A percentile compares a stretch with the other conserved stretches of the same genome.
Evolutionary conservation across 2,888 invertebrate species (phyloP).

Genomic region (Dolomedes plantarius): DNA sequence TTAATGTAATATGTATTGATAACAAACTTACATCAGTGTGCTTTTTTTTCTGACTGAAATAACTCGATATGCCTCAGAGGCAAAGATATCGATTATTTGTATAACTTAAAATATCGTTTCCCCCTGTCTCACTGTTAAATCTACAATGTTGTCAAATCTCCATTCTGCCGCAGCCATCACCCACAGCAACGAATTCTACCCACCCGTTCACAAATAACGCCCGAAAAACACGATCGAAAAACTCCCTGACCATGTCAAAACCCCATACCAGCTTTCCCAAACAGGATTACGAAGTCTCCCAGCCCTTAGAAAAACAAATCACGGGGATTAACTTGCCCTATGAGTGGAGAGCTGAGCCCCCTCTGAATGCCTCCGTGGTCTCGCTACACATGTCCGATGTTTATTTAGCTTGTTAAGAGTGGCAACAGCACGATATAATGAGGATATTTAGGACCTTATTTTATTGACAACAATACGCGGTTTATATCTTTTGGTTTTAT

Average conservation of each 20-base stretch:
- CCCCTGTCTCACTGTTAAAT: too few species aligned
- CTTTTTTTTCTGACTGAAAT: too few species aligned
- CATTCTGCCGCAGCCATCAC: not conserved
- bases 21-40: too few species aligned
- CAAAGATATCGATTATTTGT: too few species aligned
- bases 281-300: not conserved
- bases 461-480: not conserved
- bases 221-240: not conserved
- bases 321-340: conserved; percentile 36
- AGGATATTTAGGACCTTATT: not conserved
- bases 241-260: not conserved
- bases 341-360: not conserved
- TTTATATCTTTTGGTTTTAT: not conserved
- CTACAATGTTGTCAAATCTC: too few species aligned
- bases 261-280: not conserved
- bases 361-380: not conserved
- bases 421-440: conserved; percentile 13
- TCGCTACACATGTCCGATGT: conserved; percentile 3
- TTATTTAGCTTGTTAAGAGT: conserved; percentile 16
- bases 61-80: too few species aligned
- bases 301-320: conserved; percentile 52
- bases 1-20: too few species aligned
- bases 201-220: not conserved
- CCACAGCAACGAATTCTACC: not conserved
- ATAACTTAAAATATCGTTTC: too few species aligned